Base-by-base conservation (phyloP, 2,888 invertebrate species). In the Tenodera sinensis region DNA sequence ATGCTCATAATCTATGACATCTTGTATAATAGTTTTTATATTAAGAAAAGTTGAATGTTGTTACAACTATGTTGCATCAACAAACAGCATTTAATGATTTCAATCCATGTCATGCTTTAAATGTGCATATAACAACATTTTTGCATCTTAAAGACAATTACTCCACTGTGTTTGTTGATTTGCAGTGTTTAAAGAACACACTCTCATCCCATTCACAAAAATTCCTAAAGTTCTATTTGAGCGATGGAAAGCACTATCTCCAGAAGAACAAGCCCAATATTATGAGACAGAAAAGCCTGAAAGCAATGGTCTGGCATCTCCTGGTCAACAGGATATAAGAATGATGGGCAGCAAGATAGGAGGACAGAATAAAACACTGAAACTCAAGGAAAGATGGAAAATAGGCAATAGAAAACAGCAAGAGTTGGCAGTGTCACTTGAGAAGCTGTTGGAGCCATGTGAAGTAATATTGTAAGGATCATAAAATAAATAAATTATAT, bases 261-360 rank as follows among this genome's bases (percentile, higher is more conserved):
- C 92, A 3, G 93, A 93, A 82, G 93, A 94, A 89, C 93, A 93
- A 88, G 92, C 92, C 27, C 92, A 91, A 90, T 94, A 93, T 91
- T 91, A 92, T 87, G 91, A 92, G 85, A 88, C 92, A 14, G 92
- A 91, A 34, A 90, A 20, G 3, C 54, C 54, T 25, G 20, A 71
- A 71, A 86, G 28, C 81, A 54, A 86, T 81, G 20, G 15, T n/a
- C n/a, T 83, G 28, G 8, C 0, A 20, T 20, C 54, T 20, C 15
- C 54, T 71, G 54, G 20, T 15, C 15, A 71, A 3, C 54, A 1
- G 0, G 20, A 4, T 71, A 6, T 71, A 71, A 71, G 20, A 4
- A 71, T 20, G 54, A 1, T 71, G 25, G 0, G 15, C 20, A 71
- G 1, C 54, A 71, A 25, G 25, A 83, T 3, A 15, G 27, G 7